A percentile compares a stretch with the other conserved stretches of the same genome.
phyloP scores from a whole-genome alignment of 1,140 invertebrate species.

The Ctenoplectra terminalis region DNA sequence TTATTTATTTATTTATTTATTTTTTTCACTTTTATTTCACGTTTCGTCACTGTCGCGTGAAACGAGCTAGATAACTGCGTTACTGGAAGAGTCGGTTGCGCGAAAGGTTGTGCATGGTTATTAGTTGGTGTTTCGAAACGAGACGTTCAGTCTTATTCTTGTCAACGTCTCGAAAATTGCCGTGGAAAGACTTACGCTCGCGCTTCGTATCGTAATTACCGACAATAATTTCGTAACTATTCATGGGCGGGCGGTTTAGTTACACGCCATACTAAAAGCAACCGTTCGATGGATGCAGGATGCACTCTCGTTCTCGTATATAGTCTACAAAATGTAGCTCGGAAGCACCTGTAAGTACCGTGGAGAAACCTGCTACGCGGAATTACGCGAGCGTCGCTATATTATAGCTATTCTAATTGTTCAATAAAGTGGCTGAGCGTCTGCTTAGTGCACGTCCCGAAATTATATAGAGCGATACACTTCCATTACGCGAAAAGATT shows the following conservation, averaged over 20 bases:
- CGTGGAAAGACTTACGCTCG: slow-evolving; percentile 27
- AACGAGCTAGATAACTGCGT: no score
- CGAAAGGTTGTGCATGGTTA: background rate
- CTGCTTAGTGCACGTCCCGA: background rate
- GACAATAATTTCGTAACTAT: slow-evolving; percentile 47
- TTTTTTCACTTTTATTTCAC: no score
- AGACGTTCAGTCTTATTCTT: background rate
- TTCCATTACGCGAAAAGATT: background rate
- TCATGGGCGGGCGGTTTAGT: slow-evolving; percentile 37
- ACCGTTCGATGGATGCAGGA: slow-evolving; percentile 49
- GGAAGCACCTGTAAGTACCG: slow-evolving; percentile 51
- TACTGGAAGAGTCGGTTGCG: background rate
- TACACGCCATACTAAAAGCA: slow-evolving; percentile 50
- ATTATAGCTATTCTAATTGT: slow-evolving; percentile 53
- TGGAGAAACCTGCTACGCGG: slow-evolving; percentile 42
- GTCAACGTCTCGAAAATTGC: slow-evolving; percentile 33
- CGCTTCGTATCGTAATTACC: slow-evolving; percentile 50
- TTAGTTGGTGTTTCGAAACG: background rate
- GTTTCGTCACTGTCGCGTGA: no score
- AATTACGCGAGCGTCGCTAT: slow-evolving; percentile 37
- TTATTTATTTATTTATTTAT: no score
- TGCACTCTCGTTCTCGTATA: slow-evolving; percentile 39
- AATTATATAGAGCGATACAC: background rate
- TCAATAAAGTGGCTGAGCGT: slow-evolving; percentile 35
- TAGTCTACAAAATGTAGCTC: slow-evolving; percentile 48